Evolutionary conservation across 2,888 invertebrate species (phyloP), one percentile per base, ranked within the genome.

Genomic region (Philaethria dido): DNA sequence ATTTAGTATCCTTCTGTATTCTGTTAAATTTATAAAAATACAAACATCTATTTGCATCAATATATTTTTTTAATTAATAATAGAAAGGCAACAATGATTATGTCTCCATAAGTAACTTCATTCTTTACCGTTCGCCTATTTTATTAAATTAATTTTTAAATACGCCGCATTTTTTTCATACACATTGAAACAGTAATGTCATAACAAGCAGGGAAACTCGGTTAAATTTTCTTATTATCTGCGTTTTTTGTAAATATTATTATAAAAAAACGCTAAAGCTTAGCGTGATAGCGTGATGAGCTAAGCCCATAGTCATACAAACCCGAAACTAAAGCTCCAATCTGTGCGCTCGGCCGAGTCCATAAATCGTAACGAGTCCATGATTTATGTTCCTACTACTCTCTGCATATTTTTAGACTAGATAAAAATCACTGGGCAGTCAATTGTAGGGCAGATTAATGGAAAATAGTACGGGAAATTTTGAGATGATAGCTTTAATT

Each of bases 321-420:
- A 73, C 79, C 80, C 83, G 83, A 86, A 87, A 86, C 86, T 87
- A 87, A 85, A 88, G 80, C 87, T 84, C 82, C 87, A 87, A 89
- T 76, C 83, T 83, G 80, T 84, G 82, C 79, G 84, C 82, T 80
- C 80, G 84, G 82, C 82, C 79, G 77, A 76, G 80, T 78, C 87
- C 89, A 83, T 92, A 92, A 92, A 92, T 90, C 80, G 85, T 88
- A 90, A 92, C 90, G 89, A 92, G 91, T 89, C 79, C 88, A 85
- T 91, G 92, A 92, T 92, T 92, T 92, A 90, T 89, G 83, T 80
- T 80, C 72, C 55, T 59, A 74, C 75, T 77, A 77, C 75, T 73
- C 75, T 69, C 72, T 73, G 74, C 73, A 77, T 77, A 79, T 77
- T 77, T 80, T 80, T 78, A 75, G 76, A 76, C 72, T 72, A 73